These are phyloP conservation scores for Himalopsyche phryganea DNA, from an alignment of 1,140 invertebrate genomes.

Conservation along the genomic window DNA sequence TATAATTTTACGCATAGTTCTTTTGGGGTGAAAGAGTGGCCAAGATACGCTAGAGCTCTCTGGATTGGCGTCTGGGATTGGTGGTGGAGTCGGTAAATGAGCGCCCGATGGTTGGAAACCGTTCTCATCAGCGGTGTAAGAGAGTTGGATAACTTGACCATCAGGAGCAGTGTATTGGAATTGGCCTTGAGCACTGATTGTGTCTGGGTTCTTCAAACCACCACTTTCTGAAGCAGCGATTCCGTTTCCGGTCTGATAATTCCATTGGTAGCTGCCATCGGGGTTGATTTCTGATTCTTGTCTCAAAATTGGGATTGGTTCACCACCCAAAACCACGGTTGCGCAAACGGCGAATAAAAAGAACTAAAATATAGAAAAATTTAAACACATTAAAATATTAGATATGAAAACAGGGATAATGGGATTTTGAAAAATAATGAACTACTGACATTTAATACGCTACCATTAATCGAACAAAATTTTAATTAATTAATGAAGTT, in stretches of 20 bases:
- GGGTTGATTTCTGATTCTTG: constrained; percentile 49
- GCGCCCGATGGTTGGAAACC: constrained; percentile 63
- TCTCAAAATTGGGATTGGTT: constrained; percentile 42
- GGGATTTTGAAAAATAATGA: too few relatives aligned
- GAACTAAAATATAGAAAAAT: too few relatives aligned
- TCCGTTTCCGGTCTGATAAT: constrained; percentile 54
- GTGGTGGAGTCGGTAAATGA: constrained; percentile 64
- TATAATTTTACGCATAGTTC: constrained; percentile 7
- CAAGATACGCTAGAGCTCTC: constrained; percentile 50
- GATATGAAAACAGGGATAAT: too few relatives aligned
- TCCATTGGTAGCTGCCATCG: constrained; percentile 55
- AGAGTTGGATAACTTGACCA: constrained; percentile 59
- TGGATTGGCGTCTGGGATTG: constrained; percentile 54
- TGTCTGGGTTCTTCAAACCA: constrained; percentile 40
- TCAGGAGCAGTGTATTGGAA: constrained; percentile 74
- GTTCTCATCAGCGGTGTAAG: constrained; percentile 74
- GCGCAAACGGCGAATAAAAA: constrained; percentile 1
- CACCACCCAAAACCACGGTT: not conserved
- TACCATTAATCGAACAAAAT: too few relatives aligned
- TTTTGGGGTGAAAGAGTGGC: constrained; percentile 42
- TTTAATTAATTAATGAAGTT: too few relatives aligned
- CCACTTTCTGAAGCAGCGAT: constrained; percentile 38
- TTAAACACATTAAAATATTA: too few relatives aligned
- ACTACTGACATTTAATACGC: too few relatives aligned
- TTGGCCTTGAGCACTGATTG: constrained; percentile 60